phyloP scores from a whole-genome alignment of 2,113 vertebrate species.

The Heloderma charlesbogerti region DNA sequence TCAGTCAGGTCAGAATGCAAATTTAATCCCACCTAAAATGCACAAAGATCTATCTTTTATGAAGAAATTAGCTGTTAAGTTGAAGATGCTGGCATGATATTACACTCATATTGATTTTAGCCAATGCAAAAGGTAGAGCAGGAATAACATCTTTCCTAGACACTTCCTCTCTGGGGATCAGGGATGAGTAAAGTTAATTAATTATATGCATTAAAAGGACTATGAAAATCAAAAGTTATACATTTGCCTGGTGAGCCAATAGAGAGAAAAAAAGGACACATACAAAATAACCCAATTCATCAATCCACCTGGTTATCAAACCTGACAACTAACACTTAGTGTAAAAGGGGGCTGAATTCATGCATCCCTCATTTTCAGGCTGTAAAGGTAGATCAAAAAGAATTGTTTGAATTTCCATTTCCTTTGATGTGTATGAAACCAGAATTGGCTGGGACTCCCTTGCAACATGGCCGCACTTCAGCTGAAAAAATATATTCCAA shows the following conservation, averaged over 20 bases:
- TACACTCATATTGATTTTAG: too few relatives aligned
- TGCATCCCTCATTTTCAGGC: not conserved
- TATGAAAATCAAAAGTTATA: not conserved
- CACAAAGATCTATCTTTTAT: too few relatives aligned
- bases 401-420: not conserved
- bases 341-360: not conserved
- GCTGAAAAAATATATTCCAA: not conserved
- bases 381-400: conserved; percentile 7
- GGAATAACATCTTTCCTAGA: too few relatives aligned
- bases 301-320: not conserved
- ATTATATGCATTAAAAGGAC: not conserved
- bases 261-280: not conserved
- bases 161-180: not conserved
- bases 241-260: not conserved
- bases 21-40: too few relatives aligned
- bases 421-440: conserved; percentile 7
- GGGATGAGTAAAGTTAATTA: not conserved
- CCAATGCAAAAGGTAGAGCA: too few relatives aligned
- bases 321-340: not conserved
- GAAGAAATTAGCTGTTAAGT: too few relatives aligned
- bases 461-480: not conserved
- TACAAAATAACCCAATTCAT: not conserved
- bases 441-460: not conserved
- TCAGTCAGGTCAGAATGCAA: too few relatives aligned
- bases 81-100: too few relatives aligned